phyloP scores from a whole-genome alignment of 1,140 invertebrate species.

The Leptinotarsa undecemlineata region DNA sequence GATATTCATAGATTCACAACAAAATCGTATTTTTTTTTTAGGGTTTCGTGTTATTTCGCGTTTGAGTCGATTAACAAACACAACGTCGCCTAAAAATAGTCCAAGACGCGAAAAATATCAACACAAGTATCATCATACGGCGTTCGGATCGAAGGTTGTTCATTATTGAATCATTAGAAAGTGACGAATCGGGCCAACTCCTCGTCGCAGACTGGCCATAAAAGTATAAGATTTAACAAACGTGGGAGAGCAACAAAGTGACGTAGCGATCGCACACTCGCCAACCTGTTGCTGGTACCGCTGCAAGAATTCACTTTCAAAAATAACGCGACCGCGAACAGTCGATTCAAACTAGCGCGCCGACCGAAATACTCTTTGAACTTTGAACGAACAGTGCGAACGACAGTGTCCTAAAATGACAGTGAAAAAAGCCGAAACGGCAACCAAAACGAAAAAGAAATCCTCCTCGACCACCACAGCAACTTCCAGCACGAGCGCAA shows the following conservation, averaged over 20 bases:
- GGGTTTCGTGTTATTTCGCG: neutral
- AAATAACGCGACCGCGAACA: conserved; percentile 44
- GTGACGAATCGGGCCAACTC: conserved; percentile 23
- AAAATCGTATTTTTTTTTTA: no score
- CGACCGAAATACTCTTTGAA: conserved; percentile 36
- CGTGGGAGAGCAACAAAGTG: conserved; percentile 40
- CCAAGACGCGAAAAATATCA: neutral
- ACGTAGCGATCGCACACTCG: conserved; percentile 36
- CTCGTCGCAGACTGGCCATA: conserved; percentile 47
- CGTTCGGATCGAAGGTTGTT: conserved; percentile 7
- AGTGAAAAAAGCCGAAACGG: conserved; percentile 47
- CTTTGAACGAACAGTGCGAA: conserved; percentile 30
- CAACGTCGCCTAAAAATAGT: neutral
- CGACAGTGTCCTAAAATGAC: conserved; percentile 47
- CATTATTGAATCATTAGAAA: conserved; percentile 23
- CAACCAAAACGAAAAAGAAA: conserved; percentile 46
- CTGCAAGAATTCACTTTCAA: conserved; percentile 42
- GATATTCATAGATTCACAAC: no score
- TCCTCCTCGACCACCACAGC: conserved; percentile 29
- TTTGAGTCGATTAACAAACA: neutral
- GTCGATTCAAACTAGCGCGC: conserved; percentile 28
- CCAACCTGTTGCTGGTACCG: conserved; percentile 35
- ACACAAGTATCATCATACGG: conserved; percentile 14
- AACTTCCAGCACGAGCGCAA: conserved; percentile 33
- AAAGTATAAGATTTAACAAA: conserved; percentile 46